Evolutionary conservation across 2,113 vertebrate species (phyloP).

Genomic region (Pangasianodon gigas): DNA sequence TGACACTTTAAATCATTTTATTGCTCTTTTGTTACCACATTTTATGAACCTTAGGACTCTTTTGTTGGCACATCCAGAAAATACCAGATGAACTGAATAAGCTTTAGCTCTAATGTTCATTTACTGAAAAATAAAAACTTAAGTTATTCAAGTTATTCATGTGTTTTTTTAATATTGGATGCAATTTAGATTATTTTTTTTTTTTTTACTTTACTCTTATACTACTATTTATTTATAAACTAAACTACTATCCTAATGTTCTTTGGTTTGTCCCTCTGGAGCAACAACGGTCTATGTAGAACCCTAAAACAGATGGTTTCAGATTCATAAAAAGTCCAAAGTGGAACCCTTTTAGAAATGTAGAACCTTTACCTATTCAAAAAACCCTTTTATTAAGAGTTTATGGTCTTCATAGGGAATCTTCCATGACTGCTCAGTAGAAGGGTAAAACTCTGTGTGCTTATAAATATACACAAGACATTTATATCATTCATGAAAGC

Average conservation of each 20-base stretch:
- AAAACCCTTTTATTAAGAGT: neutral
- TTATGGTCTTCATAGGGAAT: neutral
- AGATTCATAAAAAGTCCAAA: neutral
- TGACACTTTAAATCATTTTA: neutral
- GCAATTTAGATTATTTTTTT: neutral
- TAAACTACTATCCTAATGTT: neutral
- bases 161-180: neutral
- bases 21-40: neutral
- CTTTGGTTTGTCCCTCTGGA: neutral
- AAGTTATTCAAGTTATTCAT: neutral
- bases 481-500: constrained; percentile 13
- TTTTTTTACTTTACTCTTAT: neutral
- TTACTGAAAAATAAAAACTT: neutral
- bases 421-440: neutral
- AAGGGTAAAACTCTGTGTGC: neutral
- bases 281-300: neutral
- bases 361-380: neutral
- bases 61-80: neutral
- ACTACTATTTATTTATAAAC: neutral
- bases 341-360: neutral
- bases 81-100: neutral
- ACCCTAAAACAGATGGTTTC: neutral
- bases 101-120: neutral
- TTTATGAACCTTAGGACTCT: neutral
- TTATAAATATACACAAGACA: constrained; percentile 18